Conservation (phyloP, 2,797 vertebrate species). For the Chaetodon trifasciatus region DNA sequence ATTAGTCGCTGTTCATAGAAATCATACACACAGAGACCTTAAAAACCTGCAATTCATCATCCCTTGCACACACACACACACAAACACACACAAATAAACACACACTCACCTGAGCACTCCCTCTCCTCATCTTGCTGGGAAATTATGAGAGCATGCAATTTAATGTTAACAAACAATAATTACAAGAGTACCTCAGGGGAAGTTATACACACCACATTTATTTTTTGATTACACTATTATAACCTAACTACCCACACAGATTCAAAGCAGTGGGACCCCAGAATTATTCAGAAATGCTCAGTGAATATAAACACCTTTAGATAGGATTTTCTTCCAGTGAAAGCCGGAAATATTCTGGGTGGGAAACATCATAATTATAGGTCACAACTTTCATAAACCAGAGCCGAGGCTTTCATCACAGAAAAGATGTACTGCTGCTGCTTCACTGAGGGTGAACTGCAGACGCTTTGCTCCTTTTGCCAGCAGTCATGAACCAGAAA, state of each 20-base stretch:
- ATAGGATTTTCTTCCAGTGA: slow-evolving; percentile 19
- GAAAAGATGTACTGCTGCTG: not conserved
- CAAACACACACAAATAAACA: not conserved
- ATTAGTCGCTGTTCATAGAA: slow-evolving; percentile 19
- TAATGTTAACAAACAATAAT: slow-evolving; percentile 53
- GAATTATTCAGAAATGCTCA: slow-evolving; percentile 48
- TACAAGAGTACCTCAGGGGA: slow-evolving; percentile 19
- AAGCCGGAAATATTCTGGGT: slow-evolving; percentile 24
- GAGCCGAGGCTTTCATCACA: slow-evolving; percentile 13
- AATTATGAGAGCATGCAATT: slow-evolving; percentile 24
- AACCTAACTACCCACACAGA: slow-evolving; percentile 30
- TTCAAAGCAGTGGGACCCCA: slow-evolving; percentile 21
- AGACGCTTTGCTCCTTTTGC: slow-evolving; percentile 17
- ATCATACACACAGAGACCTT: slow-evolving; percentile 33
- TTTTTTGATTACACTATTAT: slow-evolving; percentile 51
- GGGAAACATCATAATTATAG: slow-evolving; percentile 42
- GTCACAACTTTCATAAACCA: slow-evolving; percentile 11
- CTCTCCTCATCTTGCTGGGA: not conserved
- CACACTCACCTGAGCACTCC: slow-evolving; percentile 1
- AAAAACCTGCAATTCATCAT: slow-evolving; percentile 62
- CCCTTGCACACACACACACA: not conserved
- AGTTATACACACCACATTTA: slow-evolving; percentile 35
- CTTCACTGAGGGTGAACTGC: slow-evolving; percentile 27
- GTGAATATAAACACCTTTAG: slow-evolving; percentile 28
- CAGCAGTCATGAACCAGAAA: slow-evolving; percentile 36